phyloP scores from a whole-genome alignment of 2,888 invertebrate genomes.

The Drosophila peninsularis region DNA sequence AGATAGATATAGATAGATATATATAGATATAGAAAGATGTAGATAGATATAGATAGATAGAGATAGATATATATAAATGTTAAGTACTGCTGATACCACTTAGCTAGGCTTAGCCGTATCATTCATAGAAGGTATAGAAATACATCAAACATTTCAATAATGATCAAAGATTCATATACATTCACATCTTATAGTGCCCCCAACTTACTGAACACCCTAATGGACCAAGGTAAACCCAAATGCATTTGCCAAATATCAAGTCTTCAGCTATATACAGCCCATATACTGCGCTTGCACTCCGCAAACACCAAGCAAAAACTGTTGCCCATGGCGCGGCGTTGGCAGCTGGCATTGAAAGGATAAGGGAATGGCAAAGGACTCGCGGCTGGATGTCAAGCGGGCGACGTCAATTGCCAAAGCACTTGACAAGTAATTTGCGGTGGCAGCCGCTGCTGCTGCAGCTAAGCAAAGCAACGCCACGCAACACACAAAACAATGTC shows the following conservation, averaged over 20 bases:
- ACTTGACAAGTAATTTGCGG: constrained; percentile 60
- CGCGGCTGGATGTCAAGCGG: constrained; percentile 30
- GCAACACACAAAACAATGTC: constrained; percentile 38
- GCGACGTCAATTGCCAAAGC: constrained; percentile 47
- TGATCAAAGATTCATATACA: not conserved
- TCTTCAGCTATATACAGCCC: not conserved
- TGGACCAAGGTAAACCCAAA: not conserved
- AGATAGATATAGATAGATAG: no score
- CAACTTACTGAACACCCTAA: not conserved
- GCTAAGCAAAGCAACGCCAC: constrained; percentile 45
- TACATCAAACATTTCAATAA: not conserved
- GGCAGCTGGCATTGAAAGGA: not conserved
- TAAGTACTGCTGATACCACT: no score
- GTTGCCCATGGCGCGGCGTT: constrained; percentile 36
- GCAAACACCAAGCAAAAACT: constrained; percentile 23
- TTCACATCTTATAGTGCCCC: not conserved
- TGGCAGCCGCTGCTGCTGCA: constrained; percentile 28
- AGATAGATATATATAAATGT: no score
- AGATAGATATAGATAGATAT: no score
- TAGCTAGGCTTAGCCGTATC: no score
- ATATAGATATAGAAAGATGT: no score
- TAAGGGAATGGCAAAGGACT: not conserved
- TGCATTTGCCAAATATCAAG: not conserved
- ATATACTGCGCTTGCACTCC: not conserved
- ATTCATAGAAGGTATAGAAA: not conserved